phyloP scores from a whole-genome alignment of 2,888 invertebrate genomes.

The Cosmia pyralina region DNA sequence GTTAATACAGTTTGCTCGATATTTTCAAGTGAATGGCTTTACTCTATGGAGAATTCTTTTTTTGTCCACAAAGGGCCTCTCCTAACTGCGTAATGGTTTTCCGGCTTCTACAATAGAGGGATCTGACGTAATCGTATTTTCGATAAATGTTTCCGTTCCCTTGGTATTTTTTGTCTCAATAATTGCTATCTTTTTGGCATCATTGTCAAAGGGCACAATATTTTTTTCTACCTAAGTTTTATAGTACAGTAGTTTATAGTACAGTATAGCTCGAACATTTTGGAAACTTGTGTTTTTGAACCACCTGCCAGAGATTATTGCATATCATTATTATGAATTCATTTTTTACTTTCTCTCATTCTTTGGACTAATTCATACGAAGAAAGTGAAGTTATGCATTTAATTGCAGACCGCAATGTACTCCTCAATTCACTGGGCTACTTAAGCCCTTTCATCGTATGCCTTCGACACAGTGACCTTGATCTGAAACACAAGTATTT shows the following conservation, averaged over 20 bases:
- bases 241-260: too few species aligned
- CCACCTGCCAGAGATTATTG: neutral
- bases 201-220: neutral
- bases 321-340: conserved; percentile 6
- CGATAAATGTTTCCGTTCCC: conserved; percentile 29
- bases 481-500: conserved; percentile 38
- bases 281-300: neutral
- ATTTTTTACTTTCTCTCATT: conserved; percentile 46
- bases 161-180: conserved; percentile 5
- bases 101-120: conserved; percentile 26
- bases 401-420: conserved; percentile 33
- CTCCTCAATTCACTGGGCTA: conserved; percentile 20
- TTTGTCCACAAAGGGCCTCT: conserved; percentile 38
- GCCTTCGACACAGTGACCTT: conserved; percentile 42
- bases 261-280: neutral
- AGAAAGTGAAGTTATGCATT: conserved; percentile 34
- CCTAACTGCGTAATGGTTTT: conserved; percentile 39
- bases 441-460: conserved; percentile 4
- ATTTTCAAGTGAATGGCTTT: conserved; percentile 35
- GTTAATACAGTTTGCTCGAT: conserved; percentile 13
- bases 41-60: conserved; percentile 20
- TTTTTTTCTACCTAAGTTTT: neutral
- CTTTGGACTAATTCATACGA: conserved; percentile 23
- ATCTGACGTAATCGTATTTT: conserved; percentile 44
- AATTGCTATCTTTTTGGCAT: neutral